Evolutionary conservation across 1,140 invertebrate species (phyloP), one percentile per base, ranked within the genome.

Genomic region (Caenorhabditis briggsae): DNA sequence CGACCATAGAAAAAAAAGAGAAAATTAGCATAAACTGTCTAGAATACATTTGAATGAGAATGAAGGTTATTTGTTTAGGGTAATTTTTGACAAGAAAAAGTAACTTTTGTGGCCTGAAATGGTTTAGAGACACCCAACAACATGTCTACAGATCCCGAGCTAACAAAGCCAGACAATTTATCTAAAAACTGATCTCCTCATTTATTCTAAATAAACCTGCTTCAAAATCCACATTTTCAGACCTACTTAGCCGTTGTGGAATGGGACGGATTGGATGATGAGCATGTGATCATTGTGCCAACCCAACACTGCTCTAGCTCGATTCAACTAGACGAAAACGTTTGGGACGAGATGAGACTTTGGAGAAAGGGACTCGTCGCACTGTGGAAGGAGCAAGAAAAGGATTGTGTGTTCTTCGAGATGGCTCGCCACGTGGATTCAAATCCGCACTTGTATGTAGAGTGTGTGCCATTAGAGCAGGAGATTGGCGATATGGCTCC

Each of bases 321-420:
- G 82, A 96, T 96, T 0, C 94, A 95, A 89, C 90, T 97, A 14
- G 97, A 98, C 93, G 97, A 98, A 94, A 96, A 98, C 94, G 95
- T 96, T 61, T 97, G 96, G 95, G 94, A 94, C 88, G 97, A 97
- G 94, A 94, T 98, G 70, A 94, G 94, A 88, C 95, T 96, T 87
- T 89, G 89, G 89, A 94, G 96, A 64, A 95, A 86, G 59, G 86
- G 94, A 94, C 91, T 98, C 0, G 95, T 95, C 0, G 94, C 94
- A 87, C 95, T 97, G 94, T 98, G 96, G 92, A 93, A 93, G 8
- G 93, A 91, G 9, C 25, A 90, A 9, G 94, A 95, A 70, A 93
- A 96, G 91, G 96, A 96, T 93, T 94, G 95, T 18, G 93, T 98
- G 0, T 97, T 98, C 93, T 96, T 97, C 94, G 97, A 99, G 94